Percentiles rank a stretch among this genome's conserved stretches.
These are phyloP conservation scores for Oncorhynchus masou DNA, from an alignment of 2,113 vertebrate species.

Conservation along the genomic window DNA sequence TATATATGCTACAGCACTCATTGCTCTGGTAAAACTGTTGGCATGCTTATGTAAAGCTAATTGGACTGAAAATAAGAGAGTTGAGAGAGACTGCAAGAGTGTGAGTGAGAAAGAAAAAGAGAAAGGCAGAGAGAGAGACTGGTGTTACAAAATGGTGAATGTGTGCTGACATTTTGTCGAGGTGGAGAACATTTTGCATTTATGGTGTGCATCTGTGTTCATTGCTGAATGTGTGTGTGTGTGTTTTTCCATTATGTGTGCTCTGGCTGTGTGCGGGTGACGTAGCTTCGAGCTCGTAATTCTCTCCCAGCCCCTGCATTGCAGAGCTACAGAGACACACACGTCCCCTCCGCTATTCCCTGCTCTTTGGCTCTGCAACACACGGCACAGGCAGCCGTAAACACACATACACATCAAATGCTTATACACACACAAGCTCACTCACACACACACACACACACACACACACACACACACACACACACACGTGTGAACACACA, in stretches of 20 bases:
- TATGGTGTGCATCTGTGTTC: no score
- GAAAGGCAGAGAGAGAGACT: neutral
- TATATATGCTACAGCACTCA: neutral
- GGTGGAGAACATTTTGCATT: neutral
- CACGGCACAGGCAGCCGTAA: neutral
- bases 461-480: no score
- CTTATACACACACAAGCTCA: neutral
- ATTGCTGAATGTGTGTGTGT: slow-evolving; percentile 14
- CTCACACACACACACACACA: neutral
- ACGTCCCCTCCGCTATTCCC: slow-evolving; percentile 44
- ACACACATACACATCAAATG: neutral
- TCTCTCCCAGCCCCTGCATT: slow-evolving; percentile 68
- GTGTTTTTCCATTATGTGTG: slow-evolving; percentile 28
- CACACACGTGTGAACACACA: slow-evolving; percentile 1
- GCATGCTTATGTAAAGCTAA: neutral
- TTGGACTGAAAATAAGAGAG: neutral
- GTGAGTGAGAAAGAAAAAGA: neutral
- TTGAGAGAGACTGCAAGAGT: neutral
- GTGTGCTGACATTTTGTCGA: neutral
- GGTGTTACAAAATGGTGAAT: neutral
- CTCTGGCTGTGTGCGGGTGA: slow-evolving; percentile 41
- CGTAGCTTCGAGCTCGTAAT: slow-evolving; percentile 58
- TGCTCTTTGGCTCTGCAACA: slow-evolving; percentile 20
- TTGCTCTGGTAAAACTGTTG: neutral
- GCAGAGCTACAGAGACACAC: slow-evolving; percentile 60